Evolutionary conservation across 92 coral and sea anemone genomes (phyloP), one percentile per base, ranked within the genome.

Genomic region (Phymanthus crucifer): DNA sequence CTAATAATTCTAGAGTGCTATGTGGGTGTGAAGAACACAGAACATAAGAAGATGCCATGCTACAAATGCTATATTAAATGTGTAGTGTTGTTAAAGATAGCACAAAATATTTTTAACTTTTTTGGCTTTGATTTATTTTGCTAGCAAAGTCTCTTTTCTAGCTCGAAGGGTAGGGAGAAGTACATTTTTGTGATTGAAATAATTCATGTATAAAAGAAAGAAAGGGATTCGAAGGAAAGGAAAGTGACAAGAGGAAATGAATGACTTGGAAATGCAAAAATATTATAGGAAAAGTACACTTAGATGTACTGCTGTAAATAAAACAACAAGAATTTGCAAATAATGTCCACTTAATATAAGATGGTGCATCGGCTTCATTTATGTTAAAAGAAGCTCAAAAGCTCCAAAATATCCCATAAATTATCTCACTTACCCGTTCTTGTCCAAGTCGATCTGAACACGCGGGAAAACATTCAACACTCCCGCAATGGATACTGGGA

Each of bases 381-480:
- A 14, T 21, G n/a, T 4, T 3, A 21, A 54, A 54, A 4, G 8
- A 54, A 21, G 0, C 1, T 54, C 8, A 4, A 54, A 54, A 14
- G 13, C 13, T 45, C 2, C 27, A 0, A 4, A 54, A 54, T 21
- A 21, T 54, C 64, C 64, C 10, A 21, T 21, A n/a, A 54, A 23
- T n/a, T 21, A 21, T 54, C 31, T 24, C 9, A 54, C 64, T 54
- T 54, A 54, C 64, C 36, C 21, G n/a, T 34, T 70, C 50, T 35
- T 32, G 12, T 70, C 45, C 43, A 70, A 70, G 36, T 0, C 19
- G 26, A 9, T 33, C 50, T 32, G 32, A 34, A 70, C 50, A 70
- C 74, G 74, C 74, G 74, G 74, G 74, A 70, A 70, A 70, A 70
- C 74, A 70, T 70, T 13, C 3, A 0, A 66, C 9, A 32, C 24